A percentile compares a stretch with the other conserved stretches of the same genome.
phyloP scores from a whole-genome alignment of 2,797 vertebrate species.

The Gephyroberyx darwinii region DNA sequence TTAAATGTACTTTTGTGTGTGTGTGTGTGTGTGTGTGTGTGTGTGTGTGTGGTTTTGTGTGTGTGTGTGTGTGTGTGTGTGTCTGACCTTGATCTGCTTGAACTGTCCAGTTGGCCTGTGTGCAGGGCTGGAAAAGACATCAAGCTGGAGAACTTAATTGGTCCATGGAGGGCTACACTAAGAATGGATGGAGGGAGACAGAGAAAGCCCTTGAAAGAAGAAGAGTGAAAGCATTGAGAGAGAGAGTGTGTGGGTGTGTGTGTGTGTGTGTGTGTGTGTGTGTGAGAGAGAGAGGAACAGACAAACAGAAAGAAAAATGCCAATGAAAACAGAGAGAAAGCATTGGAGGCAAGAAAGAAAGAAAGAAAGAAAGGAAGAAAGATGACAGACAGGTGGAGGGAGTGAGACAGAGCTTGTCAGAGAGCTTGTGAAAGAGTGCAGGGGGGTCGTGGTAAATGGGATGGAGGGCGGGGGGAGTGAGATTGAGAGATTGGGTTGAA shows the following conservation, averaged over 20 bases:
- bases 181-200: slow-evolving; percentile 29
- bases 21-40: slow-evolving; percentile 7
- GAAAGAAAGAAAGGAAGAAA: slow-evolving; percentile 42
- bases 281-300: neutral
- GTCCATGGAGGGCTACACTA: slow-evolving; percentile 53
- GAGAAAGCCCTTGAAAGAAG: neutral
- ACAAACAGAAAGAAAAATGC: no score
- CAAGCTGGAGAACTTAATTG: slow-evolving; percentile 66
- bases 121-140: slow-evolving; percentile 45
- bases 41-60: slow-evolving; percentile 7
- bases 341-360: slow-evolving; percentile 14
- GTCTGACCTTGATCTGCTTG: slow-evolving; percentile 58
- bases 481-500: slow-evolving; percentile 73
- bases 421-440: slow-evolving; percentile 50
- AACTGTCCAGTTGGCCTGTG: slow-evolving; percentile 54
- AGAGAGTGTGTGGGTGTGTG: neutral
- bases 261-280: neutral
- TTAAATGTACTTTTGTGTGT: slow-evolving; percentile 2
- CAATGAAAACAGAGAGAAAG: slow-evolving; percentile 10
- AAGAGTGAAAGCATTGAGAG: neutral
- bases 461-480: slow-evolving; percentile 46
- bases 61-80: slow-evolving; percentile 5
- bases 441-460: slow-evolving; percentile 25
- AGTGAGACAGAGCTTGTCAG: slow-evolving; percentile 63
- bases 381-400: slow-evolving; percentile 71